Base-by-base conservation (phyloP, 2,888 invertebrate genomes). In the Trissolcus japonicus region DNA sequence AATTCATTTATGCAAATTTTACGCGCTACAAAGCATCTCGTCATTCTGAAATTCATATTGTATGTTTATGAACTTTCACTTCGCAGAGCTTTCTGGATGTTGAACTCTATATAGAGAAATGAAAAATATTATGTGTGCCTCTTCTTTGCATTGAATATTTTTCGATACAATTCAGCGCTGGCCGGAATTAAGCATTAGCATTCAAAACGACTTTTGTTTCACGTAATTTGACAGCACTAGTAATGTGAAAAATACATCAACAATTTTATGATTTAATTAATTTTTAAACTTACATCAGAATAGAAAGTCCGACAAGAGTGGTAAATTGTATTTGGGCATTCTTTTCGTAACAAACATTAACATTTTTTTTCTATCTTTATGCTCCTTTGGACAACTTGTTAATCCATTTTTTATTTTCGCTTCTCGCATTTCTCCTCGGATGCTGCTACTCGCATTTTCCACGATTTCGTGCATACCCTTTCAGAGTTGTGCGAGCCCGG, bases 11-110 rank as follows among this genome's bases (percentile, higher is more conserved):
- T 60, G 68, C 48, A 60, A 35, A 71, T 62, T 55, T 25, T 46
- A 46, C 4, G 21, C 7, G 16, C 16, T 56, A 50, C 43, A 69
- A 61, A 48, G 46, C 55, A 54, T 55, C 62, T 51, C 53, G 54
- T 65, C 60, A 51, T 21, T 72, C 60, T 35, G 40, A 60, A 66
- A 61, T 29, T 46, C 66, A 66, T 55, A 66, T 66, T 73, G 60
- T 61, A 66, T 73, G 63, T 66, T 66, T 66, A 73, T 66, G 50
- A 73, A 66, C 73, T 73, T 73, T 73, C 63, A 55, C 73, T 73
- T 50, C 13, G 25, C 40, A 14, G 11, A n/a, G 43, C 60, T 55
- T 55, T 53, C 50, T 17, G 40, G 14, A 50, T 56, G 54, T 46
- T 19, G 43, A 35, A 54, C 50, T 35, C 35, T 60, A 40, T 46